phyloP scores from a whole-genome alignment of 2,888 invertebrate genomes.

The Agonum fuliginosum region DNA sequence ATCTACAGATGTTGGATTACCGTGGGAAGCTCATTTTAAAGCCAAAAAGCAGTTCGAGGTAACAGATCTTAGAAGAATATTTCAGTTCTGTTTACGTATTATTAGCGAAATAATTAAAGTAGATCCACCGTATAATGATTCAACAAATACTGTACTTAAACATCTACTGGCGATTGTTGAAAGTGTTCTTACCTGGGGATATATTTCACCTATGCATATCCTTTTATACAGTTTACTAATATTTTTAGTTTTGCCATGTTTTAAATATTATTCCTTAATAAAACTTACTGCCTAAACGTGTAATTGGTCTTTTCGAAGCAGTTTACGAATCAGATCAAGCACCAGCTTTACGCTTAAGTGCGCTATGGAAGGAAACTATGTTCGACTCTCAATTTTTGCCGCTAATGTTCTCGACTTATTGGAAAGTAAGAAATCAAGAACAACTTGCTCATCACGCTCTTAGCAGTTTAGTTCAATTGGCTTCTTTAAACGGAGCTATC shows the following conservation, averaged over 20 bases:
- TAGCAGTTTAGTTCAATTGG: constrained; percentile 88
- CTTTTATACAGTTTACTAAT: constrained; percentile 64
- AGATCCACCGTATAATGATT: constrained; percentile 72
- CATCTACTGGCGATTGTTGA: constrained; percentile 86
- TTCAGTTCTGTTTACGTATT: constrained; percentile 81
- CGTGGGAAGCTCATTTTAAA: constrained; percentile 91
- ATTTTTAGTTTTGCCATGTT: constrained; percentile 61
- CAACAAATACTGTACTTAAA: constrained; percentile 77
- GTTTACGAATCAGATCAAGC: constrained; percentile 81
- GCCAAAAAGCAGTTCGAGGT: constrained; percentile 91
- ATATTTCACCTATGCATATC: constrained; percentile 77
- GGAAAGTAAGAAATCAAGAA: constrained; percentile 85
- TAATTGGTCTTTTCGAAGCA: constrained; percentile 83
- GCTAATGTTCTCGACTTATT: constrained; percentile 89
- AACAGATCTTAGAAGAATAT: constrained; percentile 86
- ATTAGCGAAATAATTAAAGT: constrained; percentile 77
- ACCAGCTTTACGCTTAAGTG: constrained; percentile 77
- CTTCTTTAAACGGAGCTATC: constrained; percentile 80
- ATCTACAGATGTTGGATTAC: constrained; percentile 89
- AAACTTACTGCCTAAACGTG: constrained; percentile 77
- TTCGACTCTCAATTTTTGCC: constrained; percentile 83
- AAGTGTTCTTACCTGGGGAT: constrained; percentile 88
- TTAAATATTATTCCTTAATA: constrained; percentile 65
- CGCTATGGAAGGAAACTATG: constrained; percentile 85
- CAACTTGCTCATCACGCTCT: constrained; percentile 86